Percentiles rank a stretch among this genome's conserved stretches.
Conservation (phyloP, 2,113 vertebrate genomes). For the Dicaeum eximium region DNA sequence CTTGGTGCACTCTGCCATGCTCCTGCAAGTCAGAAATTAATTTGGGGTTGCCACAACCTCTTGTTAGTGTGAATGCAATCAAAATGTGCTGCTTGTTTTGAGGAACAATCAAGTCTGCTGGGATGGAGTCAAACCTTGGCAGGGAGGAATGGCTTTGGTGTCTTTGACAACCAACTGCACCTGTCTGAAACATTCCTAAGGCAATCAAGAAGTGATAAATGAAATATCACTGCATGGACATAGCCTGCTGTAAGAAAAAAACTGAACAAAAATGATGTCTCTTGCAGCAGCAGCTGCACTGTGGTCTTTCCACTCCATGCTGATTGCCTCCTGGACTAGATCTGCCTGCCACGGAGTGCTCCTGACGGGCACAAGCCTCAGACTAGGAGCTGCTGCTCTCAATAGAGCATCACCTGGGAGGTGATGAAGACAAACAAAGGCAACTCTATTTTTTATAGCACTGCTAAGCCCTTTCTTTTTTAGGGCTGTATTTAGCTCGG, state of each 20-base stretch:
- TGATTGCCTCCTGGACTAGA: background rate
- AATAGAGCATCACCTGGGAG: background rate
- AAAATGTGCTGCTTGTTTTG: accelerated
- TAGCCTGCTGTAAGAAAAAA: background rate
- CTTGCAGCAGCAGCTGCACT: background rate
- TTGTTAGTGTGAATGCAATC: background rate
- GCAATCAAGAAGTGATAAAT: background rate
- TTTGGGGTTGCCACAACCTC: background rate
- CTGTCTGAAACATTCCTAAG: background rate
- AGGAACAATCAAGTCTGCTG: background rate
- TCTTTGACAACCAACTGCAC: background rate
- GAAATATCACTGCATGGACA: background rate
- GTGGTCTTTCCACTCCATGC: background rate
- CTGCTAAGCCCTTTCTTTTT: conserved; percentile 38
- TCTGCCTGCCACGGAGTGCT: background rate
- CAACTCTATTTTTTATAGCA: conserved; percentile 2
- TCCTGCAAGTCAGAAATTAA: background rate
- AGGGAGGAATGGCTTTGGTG: background rate
- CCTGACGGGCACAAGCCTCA: background rate
- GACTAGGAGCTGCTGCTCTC: background rate
- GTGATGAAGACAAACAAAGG: conserved; percentile 22
- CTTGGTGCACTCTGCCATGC: background rate
- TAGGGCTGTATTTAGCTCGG: background rate
- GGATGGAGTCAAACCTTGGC: background rate
- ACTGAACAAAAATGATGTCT: background rate